Evolutionary conservation across 2,797 vertebrate genomes (phyloP), one percentile per base, ranked within the genome.

Genomic region (Somateria mollissima): DNA sequence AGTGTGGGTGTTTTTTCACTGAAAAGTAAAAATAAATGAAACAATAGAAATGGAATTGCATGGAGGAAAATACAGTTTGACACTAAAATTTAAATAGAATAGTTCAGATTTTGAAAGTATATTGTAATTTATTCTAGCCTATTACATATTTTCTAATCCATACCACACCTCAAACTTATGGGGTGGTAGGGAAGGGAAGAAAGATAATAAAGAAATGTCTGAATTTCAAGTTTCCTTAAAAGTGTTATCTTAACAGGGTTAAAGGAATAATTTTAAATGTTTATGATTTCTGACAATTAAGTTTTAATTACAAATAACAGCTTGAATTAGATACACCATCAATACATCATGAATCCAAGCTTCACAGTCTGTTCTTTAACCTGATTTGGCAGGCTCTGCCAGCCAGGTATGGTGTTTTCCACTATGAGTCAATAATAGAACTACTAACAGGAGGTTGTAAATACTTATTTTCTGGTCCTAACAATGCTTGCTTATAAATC

Each of bases 391-490:
- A 94, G 24, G 30, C 28, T 69, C 41, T 83, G 30, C 21, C 41
- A 90, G 83, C 27, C 41, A 92, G 83, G 28, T 4, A 20, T 22
- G 18, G 8, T 3, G 1, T 67, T 88, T 89, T 73, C 30, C 19
- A 54, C 20, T 18, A 19, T 0, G 2, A 87, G 2, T 74, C 65
- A 69, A 13, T n/a, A 69, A 16, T n/a, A 32, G 18, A 30, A 36
- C 32, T 69, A 10, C 36, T 83, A 65, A 84, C 11, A 19, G 19
- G 22, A 34, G 6, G 3, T 5, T 80, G n/a, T 57, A 70, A 73
- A 90, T 61, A 64, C 20, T 57, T 76, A 28, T 56, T 88, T 86
- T 36, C 18, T 91, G 76, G 8, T 87, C 49, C 45, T 93, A 45
- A 57, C 2, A 71, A 32, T 41, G 36, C 22, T 74, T 93, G 10